Evolutionary conservation across 2,888 invertebrate genomes (phyloP), one percentile per base, ranked within the genome.

Genomic region (Helicoverpa assulta): DNA sequence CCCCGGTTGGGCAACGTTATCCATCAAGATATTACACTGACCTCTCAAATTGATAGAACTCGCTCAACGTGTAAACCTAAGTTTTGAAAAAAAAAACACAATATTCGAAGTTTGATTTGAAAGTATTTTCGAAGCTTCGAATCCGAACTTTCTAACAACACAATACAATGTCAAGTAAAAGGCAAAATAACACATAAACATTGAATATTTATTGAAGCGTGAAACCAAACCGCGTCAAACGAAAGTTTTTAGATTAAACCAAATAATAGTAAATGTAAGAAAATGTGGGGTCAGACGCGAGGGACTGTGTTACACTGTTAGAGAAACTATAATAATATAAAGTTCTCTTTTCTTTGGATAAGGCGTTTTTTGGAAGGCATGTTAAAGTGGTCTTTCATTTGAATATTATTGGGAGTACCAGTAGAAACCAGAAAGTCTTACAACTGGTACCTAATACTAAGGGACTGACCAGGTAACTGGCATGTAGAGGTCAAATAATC

Each of bases 161-260:
- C 8, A 37, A 37, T 21, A 52, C 21, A 59, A 37, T 19, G 37
- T 8, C 18, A 57, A n/a, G 19, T 21, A 58, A 79, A 63, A 66
- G 29, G 26, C 47, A 33, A 64, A 61, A 60, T 64, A 69, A 50
- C 50, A 73, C 77, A 76, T 82, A 80, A 82, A 85, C 76, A 80
- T 83, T 68, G 67, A 67, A 85, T 84, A 83, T 83, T 86, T 84
- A 83, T 82, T 80, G 76, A 82, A 61, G 72, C 78, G 79, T 82
- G 78, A 79, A 75, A 83, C 76, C 79, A 74, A 82, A 84, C 81
- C 78, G 72, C 75, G 72, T 76, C 71, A 74, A 78, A 78, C 67
- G 68, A 68, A 84, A 82, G 61, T 85, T 83, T 80, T 75, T 52
- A 80, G 81, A 86, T 85, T 85, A 84, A 81, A 80, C 55, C 55